These are phyloP conservation scores for Camponotus pennsylvanicus DNA, from an alignment of 1,140 invertebrate species.

Conservation along the genomic window DNA sequence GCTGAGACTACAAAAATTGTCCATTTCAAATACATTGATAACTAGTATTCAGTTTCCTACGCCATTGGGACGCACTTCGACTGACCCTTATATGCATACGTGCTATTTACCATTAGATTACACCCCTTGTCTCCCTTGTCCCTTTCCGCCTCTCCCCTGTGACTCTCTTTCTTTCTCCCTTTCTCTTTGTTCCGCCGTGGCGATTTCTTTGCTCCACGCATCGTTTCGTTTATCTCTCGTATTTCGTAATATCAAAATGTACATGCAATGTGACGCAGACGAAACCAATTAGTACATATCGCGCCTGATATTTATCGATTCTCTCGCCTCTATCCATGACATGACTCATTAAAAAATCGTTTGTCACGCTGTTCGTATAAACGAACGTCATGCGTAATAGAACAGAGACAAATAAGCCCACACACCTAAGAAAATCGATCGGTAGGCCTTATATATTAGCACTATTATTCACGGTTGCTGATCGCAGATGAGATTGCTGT, in stretches of 20 bases:
- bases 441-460: slow-evolving; percentile 28
- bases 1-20: neutral
- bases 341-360: slow-evolving; percentile 59
- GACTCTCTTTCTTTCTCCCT: slow-evolving; percentile 67
- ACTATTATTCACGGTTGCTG: slow-evolving; percentile 24
- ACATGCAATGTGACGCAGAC: slow-evolving; percentile 35
- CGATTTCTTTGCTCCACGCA: slow-evolving; percentile 33
- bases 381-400: slow-evolving; percentile 10
- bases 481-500: slow-evolving; percentile 49
- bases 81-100: slow-evolving; percentile 61
- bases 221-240: slow-evolving; percentile 40
- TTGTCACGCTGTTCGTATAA: slow-evolving; percentile 36
- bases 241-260: slow-evolving; percentile 42
- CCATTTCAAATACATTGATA: neutral
- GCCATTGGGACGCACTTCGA: slow-evolving; percentile 50
- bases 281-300: slow-evolving; percentile 55
- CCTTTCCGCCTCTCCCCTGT: slow-evolving; percentile 66
- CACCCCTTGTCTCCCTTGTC: slow-evolving; percentile 61
- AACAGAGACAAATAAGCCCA: neutral
- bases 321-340: slow-evolving; percentile 18
- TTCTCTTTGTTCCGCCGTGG: slow-evolving; percentile 32
- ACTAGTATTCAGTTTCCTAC: slow-evolving; percentile 33
- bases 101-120: slow-evolving; percentile 75
- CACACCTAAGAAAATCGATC: slow-evolving; percentile 32
- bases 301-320: slow-evolving; percentile 54